Evolutionary conservation across 1,140 invertebrate species (phyloP).

Genomic region (Paraescarpia echinospica): DNA sequence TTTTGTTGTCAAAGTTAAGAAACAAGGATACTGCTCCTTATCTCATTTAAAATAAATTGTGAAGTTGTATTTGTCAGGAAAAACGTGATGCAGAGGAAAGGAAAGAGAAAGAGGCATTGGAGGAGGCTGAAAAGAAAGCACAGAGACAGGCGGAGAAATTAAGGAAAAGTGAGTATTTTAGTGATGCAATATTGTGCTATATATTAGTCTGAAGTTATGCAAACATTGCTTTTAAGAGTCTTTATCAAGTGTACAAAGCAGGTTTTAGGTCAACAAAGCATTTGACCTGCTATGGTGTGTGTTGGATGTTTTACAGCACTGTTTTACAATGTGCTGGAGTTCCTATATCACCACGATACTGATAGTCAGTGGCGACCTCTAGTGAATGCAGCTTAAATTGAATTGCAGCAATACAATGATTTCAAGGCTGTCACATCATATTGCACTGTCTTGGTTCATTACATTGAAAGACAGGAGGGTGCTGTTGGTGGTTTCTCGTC

Average conservation of each 20-base stretch:
- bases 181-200: neutral
- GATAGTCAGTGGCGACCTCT: slow-evolving; percentile 13
- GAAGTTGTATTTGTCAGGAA: neutral
- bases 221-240: no score
- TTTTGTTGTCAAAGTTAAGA: no score
- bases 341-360: no score
- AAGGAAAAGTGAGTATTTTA: neutral
- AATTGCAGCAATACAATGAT: neutral
- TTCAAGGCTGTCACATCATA: neutral
- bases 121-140: neutral
- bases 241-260: no score
- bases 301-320: neutral
- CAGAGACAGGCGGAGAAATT: neutral
- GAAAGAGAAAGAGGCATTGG: neutral
- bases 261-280: no score
- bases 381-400: neutral
- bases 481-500: no score
- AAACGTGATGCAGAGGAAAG: neutral
- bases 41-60: no score
- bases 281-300: neutral
- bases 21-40: no score
- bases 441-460: no score
- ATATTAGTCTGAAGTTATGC: no score
- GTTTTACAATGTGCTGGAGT: neutral
- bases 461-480: no score